Base-by-base conservation (phyloP, 1,140 invertebrate species). In the Anastatus disparis region DNA sequence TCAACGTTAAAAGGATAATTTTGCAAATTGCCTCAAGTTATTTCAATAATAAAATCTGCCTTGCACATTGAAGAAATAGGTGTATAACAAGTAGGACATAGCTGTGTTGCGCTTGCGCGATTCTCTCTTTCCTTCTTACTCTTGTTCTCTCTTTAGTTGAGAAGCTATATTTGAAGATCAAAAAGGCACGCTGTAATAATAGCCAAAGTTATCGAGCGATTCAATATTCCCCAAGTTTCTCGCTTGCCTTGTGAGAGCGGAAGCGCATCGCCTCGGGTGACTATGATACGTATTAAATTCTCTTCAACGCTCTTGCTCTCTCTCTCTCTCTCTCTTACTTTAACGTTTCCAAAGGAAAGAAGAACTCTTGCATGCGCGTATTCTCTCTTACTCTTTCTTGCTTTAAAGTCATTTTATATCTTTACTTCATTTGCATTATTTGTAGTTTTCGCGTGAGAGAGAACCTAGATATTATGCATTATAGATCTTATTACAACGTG, bases 271-370 rank as follows among this genome's bases (percentile, higher is more conserved):
- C 66, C 46, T 22, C 66, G 24, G 66, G 46, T 69, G 44, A 29
- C 56, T 69, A 69, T 61, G 66, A 69, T 69, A 50, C n/a, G 66
- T 61, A 68, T 68, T 68, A 68, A 68, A 68, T 68, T 68, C 44
- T 31, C 38, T 29, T n/a, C 12, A n/a, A 17, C 50, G 24, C 58
- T n/a, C n/a, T n/a, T n/a, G n/a, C n/a, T n/a, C n/a, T n/a, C n/a
- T n/a, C n/a, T n/a, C n/a, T n/a, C n/a, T n/a, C 22, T 13, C 46
- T 22, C n/a, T n/a, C n/a, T n/a, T n/a, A n/a, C n/a, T n/a, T n/a
- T n/a, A n/a, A n/a, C n/a, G n/a, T n/a, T n/a, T 13, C 48, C 0
- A 24, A n/a, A 20, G 13, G 53, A 68, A 68, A 59, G 65, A 68
- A 68, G 52, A 56, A 65, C 52, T 40, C 40, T 42, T 35, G 63